Percentiles rank a stretch among this genome's conserved stretches.
These are phyloP conservation scores for Trinorchestia longiramus DNA, from an alignment of 1,140 invertebrate genomes.

Conservation along the genomic window DNA sequence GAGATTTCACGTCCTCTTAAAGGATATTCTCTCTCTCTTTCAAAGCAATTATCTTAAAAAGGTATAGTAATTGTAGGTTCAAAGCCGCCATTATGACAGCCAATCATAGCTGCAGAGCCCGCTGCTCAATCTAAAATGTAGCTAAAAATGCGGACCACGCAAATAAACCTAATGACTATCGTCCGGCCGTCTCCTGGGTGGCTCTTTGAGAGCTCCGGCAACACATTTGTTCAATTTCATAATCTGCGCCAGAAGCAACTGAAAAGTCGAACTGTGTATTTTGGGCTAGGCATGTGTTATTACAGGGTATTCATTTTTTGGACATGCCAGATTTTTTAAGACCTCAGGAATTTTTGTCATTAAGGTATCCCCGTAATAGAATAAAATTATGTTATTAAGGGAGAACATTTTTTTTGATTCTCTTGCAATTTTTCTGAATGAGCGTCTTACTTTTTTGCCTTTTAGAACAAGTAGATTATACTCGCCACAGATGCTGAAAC, in stretches of 20 bases:
- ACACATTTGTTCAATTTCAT: background rate
- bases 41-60: slow-evolving; percentile 47
- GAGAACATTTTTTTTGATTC: background rate
- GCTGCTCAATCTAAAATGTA: slow-evolving; percentile 41
- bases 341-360: too few relatives aligned
- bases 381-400: background rate
- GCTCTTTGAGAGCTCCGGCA: background rate
- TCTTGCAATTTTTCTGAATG: background rate
- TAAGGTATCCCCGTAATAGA: background rate
- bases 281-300: background rate
- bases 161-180: slow-evolving; percentile 53
- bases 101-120: slow-evolving; percentile 52
- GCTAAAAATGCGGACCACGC: slow-evolving; percentile 43
- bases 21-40: slow-evolving; percentile 45
- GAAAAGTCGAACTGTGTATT: background rate
- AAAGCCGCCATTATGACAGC: slow-evolving; percentile 50
- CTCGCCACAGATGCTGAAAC: background rate
- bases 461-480: background rate
- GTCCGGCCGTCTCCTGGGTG: slow-evolving; percentile 43
- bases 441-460: background rate
- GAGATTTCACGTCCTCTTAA: slow-evolving; percentile 26
- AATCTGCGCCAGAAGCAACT: background rate
- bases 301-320: background rate
- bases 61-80: slow-evolving; percentile 51
- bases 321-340: background rate